Evolutionary conservation across 2,113 vertebrate genomes (phyloP).

Genomic region (Syrmaticus mikado): DNA sequence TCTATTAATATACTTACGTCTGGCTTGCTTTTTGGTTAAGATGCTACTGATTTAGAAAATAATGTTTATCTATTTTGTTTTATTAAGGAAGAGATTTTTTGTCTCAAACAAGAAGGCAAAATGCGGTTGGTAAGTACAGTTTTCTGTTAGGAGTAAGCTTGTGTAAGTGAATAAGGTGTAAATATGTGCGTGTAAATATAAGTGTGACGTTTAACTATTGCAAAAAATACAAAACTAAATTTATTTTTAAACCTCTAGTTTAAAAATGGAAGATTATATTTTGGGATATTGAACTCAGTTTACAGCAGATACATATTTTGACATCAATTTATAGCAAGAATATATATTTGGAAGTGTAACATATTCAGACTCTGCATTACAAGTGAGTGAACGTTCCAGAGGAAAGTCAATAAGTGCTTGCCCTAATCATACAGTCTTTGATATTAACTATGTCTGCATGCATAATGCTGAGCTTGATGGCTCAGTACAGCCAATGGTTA

Average conservation of each 20-base stretch:
- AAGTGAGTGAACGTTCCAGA: background rate
- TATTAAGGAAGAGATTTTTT: conserved; percentile 87
- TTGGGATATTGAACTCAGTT: background rate
- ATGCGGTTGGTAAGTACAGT: conserved; percentile 87
- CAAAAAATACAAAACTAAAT: background rate
- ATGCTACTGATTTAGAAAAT: conserved; percentile 12
- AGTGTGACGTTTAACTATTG: background rate
- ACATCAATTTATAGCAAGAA: background rate
- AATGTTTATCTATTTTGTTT: conserved; percentile 54
- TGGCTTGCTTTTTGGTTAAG: background rate
- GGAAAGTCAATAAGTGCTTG: background rate
- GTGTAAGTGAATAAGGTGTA: background rate
- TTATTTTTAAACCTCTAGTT: background rate
- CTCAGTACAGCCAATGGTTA: background rate
- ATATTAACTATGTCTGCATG: background rate
- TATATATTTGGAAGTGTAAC: background rate
- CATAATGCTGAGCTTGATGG: background rate
- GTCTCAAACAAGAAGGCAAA: conserved; percentile 78
- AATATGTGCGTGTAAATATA: background rate
- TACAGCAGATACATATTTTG: background rate
- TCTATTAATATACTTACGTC: background rate
- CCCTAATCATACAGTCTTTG: background rate
- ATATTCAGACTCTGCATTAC: background rate
- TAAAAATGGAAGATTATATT: background rate
- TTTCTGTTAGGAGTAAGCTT: background rate